A percentile compares a stretch with the other conserved stretches of the same genome.
Conservation (phyloP, 1,140 invertebrate species). For the Acromyrmex heyeri region DNA sequence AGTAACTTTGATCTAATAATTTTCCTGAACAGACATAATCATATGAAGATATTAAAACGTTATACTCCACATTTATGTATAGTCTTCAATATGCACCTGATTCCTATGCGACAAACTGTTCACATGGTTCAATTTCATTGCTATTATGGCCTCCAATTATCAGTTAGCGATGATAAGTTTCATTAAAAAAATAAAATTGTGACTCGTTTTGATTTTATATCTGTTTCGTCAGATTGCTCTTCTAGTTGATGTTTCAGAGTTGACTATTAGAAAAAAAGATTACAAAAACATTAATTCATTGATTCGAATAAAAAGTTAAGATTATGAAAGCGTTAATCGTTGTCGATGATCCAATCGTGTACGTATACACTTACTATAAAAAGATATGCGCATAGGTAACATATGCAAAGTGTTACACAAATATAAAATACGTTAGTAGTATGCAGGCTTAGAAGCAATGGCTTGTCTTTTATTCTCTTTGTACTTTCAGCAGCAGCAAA, state of each 20-base stretch:
- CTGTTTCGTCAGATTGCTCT: background rate
- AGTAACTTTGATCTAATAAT: background rate
- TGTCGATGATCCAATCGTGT: background rate
- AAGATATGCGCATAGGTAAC: slow-evolving; percentile 27
- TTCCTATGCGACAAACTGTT: slow-evolving; percentile 12
- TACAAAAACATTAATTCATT: slow-evolving; percentile 7
- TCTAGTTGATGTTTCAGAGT: background rate
- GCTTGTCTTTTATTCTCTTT: slow-evolving; percentile 61
- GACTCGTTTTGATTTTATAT: slow-evolving; percentile 30
- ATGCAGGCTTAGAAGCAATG: slow-evolving; percentile 36
- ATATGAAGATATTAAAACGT: background rate
- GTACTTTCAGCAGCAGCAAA: slow-evolving; percentile 54
- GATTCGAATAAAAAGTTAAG: background rate
- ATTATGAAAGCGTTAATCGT: slow-evolving; percentile 4
- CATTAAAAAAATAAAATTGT: slow-evolving; percentile 33
- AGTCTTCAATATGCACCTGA: slow-evolving; percentile 29
- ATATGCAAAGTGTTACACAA: slow-evolving; percentile 21
- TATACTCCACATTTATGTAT: background rate
- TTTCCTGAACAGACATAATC: slow-evolving; percentile 12
- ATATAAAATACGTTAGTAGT: slow-evolving; percentile 38
- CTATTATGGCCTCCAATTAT: background rate
- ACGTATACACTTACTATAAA: background rate
- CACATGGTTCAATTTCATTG: background rate
- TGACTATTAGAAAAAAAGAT: background rate
- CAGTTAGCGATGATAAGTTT: background rate